A percentile compares a stretch with the other conserved stretches of the same genome.
Conservation (phyloP, 35 echinoderm and acorn worm species). For the Lytechinus pictus region DNA sequence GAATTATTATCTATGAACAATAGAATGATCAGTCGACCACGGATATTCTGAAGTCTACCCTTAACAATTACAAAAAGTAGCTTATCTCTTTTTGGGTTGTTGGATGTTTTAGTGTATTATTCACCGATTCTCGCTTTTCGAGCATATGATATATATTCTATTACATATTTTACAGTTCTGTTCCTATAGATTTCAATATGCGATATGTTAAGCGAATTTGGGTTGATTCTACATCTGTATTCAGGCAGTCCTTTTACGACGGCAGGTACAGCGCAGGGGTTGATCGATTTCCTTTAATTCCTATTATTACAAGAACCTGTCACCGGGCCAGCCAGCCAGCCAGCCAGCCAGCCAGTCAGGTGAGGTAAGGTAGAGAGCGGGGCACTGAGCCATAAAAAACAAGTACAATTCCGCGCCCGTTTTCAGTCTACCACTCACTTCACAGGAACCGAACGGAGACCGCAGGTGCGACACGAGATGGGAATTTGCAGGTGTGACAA, state of each 20-base stretch:
- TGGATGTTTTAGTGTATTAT: no score
- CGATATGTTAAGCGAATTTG: not conserved
- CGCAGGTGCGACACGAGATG: not conserved
- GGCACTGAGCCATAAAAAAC: not conserved
- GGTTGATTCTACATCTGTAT: not conserved
- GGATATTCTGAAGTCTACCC: no score
- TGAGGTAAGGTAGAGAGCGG: not conserved
- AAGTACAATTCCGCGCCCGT: not conserved
- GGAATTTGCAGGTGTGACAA: constrained; percentile 9
- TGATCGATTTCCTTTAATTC: not conserved
- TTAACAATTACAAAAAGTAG: no score
- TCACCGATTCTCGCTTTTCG: no score
- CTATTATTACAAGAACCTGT: not conserved
- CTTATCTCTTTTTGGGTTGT: no score
- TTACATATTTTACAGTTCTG: no score
- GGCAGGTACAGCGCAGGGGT: not conserved
- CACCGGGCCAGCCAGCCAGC: not conserved
- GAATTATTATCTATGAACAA: no score
- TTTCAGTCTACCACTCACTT: not conserved
- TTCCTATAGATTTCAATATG: not conserved
- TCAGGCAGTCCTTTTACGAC: not conserved
- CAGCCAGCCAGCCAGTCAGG: not conserved
- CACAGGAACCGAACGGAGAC: not conserved
- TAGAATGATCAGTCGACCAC: no score
- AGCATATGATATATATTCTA: no score